phyloP scores from a whole-genome alignment of 2,797 vertebrate species.

The Lemur catta region DNA sequence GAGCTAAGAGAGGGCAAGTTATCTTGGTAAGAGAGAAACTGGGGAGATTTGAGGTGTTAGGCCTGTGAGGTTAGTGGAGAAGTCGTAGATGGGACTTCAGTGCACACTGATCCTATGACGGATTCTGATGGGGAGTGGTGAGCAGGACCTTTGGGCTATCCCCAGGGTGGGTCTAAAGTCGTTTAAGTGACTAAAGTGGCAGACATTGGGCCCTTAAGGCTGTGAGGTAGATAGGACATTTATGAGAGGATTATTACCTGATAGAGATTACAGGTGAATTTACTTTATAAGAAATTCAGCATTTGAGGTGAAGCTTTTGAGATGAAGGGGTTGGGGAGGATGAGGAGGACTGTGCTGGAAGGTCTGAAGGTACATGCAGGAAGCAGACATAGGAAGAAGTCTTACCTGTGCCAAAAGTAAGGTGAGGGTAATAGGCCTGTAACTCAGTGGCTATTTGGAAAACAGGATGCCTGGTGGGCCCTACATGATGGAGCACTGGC shows the following conservation, averaged over 20 bases:
- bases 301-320: neutral
- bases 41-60: neutral
- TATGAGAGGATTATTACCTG: neutral
- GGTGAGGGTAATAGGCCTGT: neutral
- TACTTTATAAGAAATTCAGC: neutral
- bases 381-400: neutral
- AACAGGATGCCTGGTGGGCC: neutral
- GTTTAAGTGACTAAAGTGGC: neutral
- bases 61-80: neutral
- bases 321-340: neutral
- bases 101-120: too few species aligned
- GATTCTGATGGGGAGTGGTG: neutral
- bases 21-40: neutral
- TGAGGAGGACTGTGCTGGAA: too few species aligned
- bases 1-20: neutral
- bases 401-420: neutral
- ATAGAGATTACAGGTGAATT: neutral
- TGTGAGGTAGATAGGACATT: neutral
- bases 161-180: neutral
- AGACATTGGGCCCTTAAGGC: neutral
- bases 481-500: neutral
- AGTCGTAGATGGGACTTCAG: neutral
- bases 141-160: neutral
- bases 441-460: neutral
- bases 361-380: neutral